Evolutionary conservation across 2,797 vertebrate species (phyloP), one percentile per base, ranked within the genome.

Genomic region (Acanthornis magna): DNA sequence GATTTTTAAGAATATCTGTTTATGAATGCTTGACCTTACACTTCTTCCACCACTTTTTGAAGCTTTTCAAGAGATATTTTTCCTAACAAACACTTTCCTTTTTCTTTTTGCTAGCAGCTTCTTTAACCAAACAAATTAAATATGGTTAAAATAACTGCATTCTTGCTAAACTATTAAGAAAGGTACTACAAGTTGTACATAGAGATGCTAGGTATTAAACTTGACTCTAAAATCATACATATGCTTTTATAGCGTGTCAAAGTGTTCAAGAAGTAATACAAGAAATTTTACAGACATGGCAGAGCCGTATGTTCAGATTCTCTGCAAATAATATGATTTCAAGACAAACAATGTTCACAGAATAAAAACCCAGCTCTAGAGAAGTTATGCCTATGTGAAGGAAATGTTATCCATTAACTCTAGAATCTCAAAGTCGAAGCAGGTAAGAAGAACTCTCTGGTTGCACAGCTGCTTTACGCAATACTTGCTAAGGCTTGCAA

Each of bases 401-500:
- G 76, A 94, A 94, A 81, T 21, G 9, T 74, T 84, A 91, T 61
- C 67, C 80, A 40, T 50, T 83, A 86, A 88, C 23, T 71, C 55
- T 32, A 58, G 47, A 95, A 74, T 48, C 34, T 66, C 76, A 61
- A 95, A 87, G 36, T 40, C 71, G 51, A 92, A 95, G 78, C 34
- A 80, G n/a, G 16, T 76, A 90, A 81, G 71, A 80, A 87, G 91
- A 86, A 53, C 32, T 60, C 53, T 61, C 60, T 40, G 30, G 42
- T 25, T 58, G 65, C 48, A 76, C 48, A 82, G 83, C n/a, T 76
- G 54, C 54, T 93, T 91, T 58, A 84, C 18, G 48, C 57, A 83
- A 51, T 67, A 77, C 48, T 89, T 83, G 60, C 51, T 91, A 91
- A 91, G 42, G 50, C 70, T 84, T 91, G 58, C 86, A 96, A 93